Percentiles rank a stretch among this genome's conserved stretches.
phyloP scores from a whole-genome alignment of 2,888 invertebrate genomes.

The Ischnus inquisitorius region DNA sequence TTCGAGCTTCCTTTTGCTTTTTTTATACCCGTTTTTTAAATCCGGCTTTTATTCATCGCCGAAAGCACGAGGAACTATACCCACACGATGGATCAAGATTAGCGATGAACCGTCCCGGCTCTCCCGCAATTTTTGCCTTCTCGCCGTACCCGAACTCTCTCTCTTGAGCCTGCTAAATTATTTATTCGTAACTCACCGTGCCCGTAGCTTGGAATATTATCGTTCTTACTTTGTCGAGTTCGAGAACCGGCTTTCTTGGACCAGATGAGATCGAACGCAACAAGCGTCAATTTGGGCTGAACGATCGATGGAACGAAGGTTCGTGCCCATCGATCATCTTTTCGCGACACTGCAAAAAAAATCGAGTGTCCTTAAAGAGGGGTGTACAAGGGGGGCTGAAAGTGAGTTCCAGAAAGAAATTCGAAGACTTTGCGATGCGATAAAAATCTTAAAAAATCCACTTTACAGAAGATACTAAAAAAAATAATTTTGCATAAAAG shows the following conservation, averaged over 20 bases:
- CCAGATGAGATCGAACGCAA: conserved; percentile 30
- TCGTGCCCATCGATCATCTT: conserved; percentile 10
- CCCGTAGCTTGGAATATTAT: conserved; percentile 26
- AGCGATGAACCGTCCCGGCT: conserved; percentile 53
- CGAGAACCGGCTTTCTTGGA: conserved; percentile 54
- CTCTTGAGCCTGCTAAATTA: conserved; percentile 57
- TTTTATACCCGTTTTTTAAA: not conserved
- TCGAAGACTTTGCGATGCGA: too few relatives aligned
- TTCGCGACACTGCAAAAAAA: not conserved
- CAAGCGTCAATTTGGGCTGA: too few relatives aligned
- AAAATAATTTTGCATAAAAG: too few relatives aligned
- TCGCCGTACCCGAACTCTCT: conserved; percentile 7
- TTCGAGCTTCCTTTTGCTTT: not conserved
- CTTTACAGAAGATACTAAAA: too few relatives aligned
- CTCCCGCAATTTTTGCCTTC: not conserved
- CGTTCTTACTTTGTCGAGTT: conserved; percentile 36
- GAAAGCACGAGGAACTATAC: not conserved
- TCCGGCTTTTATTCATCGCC: not conserved
- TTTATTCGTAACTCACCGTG: conserved; percentile 42
- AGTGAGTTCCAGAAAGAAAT: too few relatives aligned
- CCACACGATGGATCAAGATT: conserved; percentile 69
- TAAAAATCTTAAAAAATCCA: too few relatives aligned
- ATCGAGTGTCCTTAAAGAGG: not conserved
- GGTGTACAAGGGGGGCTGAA: too few relatives aligned
- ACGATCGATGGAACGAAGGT: conserved; percentile 53